phyloP scores from a whole-genome alignment of 1,140 invertebrate genomes.

The Tetraneura akinire region DNA sequence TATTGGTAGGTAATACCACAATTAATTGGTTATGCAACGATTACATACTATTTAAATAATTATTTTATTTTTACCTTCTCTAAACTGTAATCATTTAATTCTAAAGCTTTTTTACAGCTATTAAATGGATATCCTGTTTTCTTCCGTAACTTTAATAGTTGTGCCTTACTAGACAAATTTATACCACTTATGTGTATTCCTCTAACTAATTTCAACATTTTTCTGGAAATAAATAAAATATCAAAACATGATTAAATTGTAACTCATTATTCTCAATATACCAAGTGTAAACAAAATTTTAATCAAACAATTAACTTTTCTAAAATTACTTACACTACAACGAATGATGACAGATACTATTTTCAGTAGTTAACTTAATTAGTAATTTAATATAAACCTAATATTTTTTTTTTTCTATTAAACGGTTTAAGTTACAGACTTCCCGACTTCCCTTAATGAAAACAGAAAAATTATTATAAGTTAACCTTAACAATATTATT shows the following conservation, averaged over 20 bases:
- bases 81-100: conserved; percentile 83
- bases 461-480: no score
- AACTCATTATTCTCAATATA: no score
- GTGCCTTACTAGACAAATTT: conserved; percentile 53
- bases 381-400: no score
- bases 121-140: conserved; percentile 93
- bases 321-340: background rate
- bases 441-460: no score
- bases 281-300: no score
- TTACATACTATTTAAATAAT: conserved; percentile 52
- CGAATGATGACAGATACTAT: background rate
- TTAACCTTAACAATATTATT: no score
- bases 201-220: conserved; percentile 27
- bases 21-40: no score
- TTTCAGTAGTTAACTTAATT: no score
- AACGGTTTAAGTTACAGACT: no score
- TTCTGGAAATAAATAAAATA: background rate
- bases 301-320: background rate
- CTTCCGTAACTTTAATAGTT: conserved; percentile 80
- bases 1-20: no score
- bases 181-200: background rate
- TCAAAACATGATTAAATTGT: background rate
- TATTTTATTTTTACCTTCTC: conserved; percentile 67
- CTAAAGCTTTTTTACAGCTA: conserved; percentile 93
- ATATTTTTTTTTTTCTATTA: no score